Evolutionary conservation across 1,140 invertebrate species (phyloP).

Genomic region (Lucilia sericata): DNA sequence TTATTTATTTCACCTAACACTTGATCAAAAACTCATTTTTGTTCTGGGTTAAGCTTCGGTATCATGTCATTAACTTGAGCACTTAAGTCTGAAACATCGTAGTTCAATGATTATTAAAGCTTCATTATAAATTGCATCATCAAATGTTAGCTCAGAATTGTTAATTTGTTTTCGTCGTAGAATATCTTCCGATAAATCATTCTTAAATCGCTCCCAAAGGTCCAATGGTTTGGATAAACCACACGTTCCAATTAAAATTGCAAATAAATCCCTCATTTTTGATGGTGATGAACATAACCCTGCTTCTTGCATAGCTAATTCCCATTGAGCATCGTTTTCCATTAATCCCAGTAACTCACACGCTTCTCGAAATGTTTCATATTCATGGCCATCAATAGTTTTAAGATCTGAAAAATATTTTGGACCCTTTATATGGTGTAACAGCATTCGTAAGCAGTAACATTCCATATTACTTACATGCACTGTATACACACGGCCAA

Average conservation of each 20-base stretch:
- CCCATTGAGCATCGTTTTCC: conserved; percentile 45
- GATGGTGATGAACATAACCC: neutral
- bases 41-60: neutral
- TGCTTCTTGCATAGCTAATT: neutral
- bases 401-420: neutral
- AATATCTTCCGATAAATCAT: conserved; percentile 55
- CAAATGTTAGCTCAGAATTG: neutral
- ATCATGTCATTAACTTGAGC: neutral
- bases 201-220: conserved; percentile 62
- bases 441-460: neutral
- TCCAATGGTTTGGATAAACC: conserved; percentile 55
- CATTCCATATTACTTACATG: conserved; percentile 16
- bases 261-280: neutral
- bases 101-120: conserved; percentile 6
- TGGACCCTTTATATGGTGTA: neutral
- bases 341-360: neutral
- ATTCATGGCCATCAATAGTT: neutral
- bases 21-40: neutral
- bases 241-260: conserved; percentile 52
- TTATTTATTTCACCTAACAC: neutral
- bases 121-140: neutral
- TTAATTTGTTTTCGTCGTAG: conserved; percentile 31
- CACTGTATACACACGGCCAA: neutral
- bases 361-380: neutral
- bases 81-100: neutral